Percentiles rank a stretch among this genome's conserved stretches.
Evolutionary conservation across 2,888 invertebrate species (phyloP).

Genomic region (Strigamia crassipes): DNA sequence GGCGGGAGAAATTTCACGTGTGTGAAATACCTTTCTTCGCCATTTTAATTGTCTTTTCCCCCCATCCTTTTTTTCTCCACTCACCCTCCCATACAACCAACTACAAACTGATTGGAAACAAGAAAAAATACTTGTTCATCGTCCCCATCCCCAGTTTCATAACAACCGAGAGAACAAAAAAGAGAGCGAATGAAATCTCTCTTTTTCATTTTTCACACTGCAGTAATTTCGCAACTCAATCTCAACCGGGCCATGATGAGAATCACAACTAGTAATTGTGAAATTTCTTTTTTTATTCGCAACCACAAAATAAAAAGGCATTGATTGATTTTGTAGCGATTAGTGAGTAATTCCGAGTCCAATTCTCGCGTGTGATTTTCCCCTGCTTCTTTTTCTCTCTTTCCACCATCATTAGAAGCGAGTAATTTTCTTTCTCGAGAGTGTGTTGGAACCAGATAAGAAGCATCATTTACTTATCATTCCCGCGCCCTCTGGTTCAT

Average conservation of each 20-base stretch:
- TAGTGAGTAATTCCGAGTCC: constrained; percentile 40
- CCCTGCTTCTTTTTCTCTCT: constrained; percentile 26
- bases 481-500: constrained; percentile 38
- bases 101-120: constrained; percentile 41
- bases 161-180: constrained; percentile 4
- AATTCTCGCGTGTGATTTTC: constrained; percentile 40
- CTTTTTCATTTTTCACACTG: constrained; percentile 1
- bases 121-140: constrained; percentile 40
- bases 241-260: constrained; percentile 20
- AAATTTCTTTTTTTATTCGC: constrained; percentile 32
- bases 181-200: not conserved
- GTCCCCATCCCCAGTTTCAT: not conserved
- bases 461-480: constrained; percentile 50
- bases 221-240: constrained; percentile 34
- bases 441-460: constrained; percentile 51
- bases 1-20: constrained; percentile 39
- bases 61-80: constrained; percentile 11
- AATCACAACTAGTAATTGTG: not conserved
- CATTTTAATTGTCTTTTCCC: constrained; percentile 40
- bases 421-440: constrained; percentile 49
- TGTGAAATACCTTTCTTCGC: constrained; percentile 40
- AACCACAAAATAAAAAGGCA: constrained; percentile 12
- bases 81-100: constrained; percentile 17
- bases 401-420: constrained; percentile 46
- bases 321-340: constrained; percentile 38